Percentiles rank a stretch among this genome's conserved stretches.
phyloP scores from a whole-genome alignment of 2,888 invertebrate species.

The Pegoplata infirma region DNA sequence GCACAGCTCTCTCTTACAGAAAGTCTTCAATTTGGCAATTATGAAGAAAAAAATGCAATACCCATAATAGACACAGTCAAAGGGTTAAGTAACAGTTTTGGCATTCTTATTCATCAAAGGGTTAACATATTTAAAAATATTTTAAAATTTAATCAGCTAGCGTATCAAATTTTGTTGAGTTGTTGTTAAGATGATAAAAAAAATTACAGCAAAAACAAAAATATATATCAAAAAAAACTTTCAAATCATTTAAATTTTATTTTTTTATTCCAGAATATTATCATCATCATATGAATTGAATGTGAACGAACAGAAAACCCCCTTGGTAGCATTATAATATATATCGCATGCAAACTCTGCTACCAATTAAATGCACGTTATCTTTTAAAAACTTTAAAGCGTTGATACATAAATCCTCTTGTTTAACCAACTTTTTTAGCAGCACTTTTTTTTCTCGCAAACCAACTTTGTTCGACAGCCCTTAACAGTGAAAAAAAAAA shows the following conservation, averaged over 20 bases:
- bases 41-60: too few relatives aligned
- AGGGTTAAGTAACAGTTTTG: too few relatives aligned
- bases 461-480: slow-evolving; percentile 50
- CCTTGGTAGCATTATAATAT: slow-evolving; percentile 26
- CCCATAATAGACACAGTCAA: too few relatives aligned
- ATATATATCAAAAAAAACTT: too few relatives aligned
- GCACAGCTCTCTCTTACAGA: too few relatives aligned
- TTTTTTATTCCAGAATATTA: neutral
- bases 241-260: neutral
- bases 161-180: neutral
- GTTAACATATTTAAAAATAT: neutral
- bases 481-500: slow-evolving; percentile 48
- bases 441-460: neutral
- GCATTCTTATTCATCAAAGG: too few relatives aligned
- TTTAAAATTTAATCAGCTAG: neutral
- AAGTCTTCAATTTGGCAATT: too few relatives aligned
- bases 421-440: slow-evolving; percentile 66
- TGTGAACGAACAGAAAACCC: neutral
- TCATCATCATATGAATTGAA: neutral
- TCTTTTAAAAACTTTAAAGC: slow-evolving; percentile 75
- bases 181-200: neutral
- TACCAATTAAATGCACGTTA: slow-evolving; percentile 75
- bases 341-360: slow-evolving; percentile 51
- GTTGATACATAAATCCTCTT: slow-evolving; percentile 77
- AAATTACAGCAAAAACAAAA: neutral